Conservation (phyloP, 2,113 vertebrate species). For the Tenebrosternarchus preto region DNA sequence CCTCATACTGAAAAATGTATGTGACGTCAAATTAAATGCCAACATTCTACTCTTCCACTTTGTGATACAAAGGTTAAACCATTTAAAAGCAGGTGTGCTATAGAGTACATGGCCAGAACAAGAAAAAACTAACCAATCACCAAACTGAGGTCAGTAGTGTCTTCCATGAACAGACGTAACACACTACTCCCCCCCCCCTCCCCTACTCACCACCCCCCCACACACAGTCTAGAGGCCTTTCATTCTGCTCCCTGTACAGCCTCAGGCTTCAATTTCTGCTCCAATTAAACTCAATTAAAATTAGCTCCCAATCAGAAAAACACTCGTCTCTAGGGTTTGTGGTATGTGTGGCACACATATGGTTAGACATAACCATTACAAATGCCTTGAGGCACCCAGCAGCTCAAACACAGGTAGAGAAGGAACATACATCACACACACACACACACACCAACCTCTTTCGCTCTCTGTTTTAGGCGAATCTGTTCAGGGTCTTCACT, state of each 20-base stretch:
- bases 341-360: conserved; percentile 76
- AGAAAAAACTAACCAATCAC: background rate
- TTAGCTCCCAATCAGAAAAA: conserved; percentile 88
- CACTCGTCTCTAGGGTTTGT: conserved; percentile 87
- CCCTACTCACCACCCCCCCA: conserved; percentile 15
- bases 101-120: background rate
- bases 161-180: background rate
- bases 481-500: conserved; percentile 88
- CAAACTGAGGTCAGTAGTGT: background rate
- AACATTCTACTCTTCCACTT: too few relatives aligned
- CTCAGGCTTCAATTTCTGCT: conserved; percentile 84
- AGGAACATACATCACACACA: conserved; percentile 12
- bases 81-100: background rate
- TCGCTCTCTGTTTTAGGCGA: conserved; percentile 91
- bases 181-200: background rate
- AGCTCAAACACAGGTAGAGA: conserved; percentile 31
- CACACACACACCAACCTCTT: conserved; percentile 73
- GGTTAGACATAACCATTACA: conserved; percentile 38
- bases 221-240: conserved; percentile 76
- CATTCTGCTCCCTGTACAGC: conserved; percentile 82
- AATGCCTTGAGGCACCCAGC: conserved; percentile 26
- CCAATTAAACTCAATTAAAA: conserved; percentile 96
- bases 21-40: too few relatives aligned
- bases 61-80: too few relatives aligned
- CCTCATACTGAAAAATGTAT: too few relatives aligned